Evolutionary conservation across 30 jellyfish, hydroid and myxozoan species (phyloP).

Genomic region (Catostylus mosaicus): DNA sequence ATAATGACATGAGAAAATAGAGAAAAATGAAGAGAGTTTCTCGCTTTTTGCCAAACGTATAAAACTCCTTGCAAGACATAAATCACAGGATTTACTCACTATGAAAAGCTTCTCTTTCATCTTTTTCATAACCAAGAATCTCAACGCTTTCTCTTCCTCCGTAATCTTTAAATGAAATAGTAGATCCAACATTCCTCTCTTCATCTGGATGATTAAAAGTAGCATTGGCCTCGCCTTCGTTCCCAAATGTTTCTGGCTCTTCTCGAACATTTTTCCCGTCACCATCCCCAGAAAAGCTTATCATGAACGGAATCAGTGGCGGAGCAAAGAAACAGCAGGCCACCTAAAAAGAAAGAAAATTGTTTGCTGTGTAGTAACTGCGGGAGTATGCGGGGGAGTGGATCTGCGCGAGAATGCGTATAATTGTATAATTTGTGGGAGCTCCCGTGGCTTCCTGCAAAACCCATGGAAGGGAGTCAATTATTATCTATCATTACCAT

Average conservation of each 20-base stretch:
- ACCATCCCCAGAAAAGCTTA: constrained; percentile 62
- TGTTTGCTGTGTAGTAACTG: neutral
- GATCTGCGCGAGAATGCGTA: neutral
- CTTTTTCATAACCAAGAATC: constrained; percentile 28
- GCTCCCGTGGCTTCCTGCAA: too few relatives aligned
- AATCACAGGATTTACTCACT: constrained; percentile 23
- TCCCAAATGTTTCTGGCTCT: constrained; percentile 13
- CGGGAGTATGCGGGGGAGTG: neutral
- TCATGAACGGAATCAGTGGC: constrained; percentile 37
- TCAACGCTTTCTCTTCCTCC: constrained; percentile 55
- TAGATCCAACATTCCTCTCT: constrained; percentile 55
- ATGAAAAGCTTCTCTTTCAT: constrained; percentile 28
- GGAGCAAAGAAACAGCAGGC: constrained; percentile 65
- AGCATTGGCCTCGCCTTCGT: constrained; percentile 7
- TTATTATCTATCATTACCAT: too few relatives aligned
- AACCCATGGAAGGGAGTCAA: too few relatives aligned
- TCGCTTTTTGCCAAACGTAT: too few relatives aligned
- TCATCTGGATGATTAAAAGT: constrained; percentile 27
- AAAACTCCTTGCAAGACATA: too few relatives aligned
- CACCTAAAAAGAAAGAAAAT: constrained; percentile 26
- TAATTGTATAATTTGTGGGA: neutral
- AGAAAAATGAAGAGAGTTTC: too few relatives aligned
- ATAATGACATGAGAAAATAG: too few relatives aligned
- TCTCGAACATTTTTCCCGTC: constrained; percentile 13
- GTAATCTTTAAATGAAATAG: constrained; percentile 41